These are phyloP conservation scores for Grapholita molesta DNA, from an alignment of 1,140 invertebrate genomes.

Conservation along the genomic window DNA sequence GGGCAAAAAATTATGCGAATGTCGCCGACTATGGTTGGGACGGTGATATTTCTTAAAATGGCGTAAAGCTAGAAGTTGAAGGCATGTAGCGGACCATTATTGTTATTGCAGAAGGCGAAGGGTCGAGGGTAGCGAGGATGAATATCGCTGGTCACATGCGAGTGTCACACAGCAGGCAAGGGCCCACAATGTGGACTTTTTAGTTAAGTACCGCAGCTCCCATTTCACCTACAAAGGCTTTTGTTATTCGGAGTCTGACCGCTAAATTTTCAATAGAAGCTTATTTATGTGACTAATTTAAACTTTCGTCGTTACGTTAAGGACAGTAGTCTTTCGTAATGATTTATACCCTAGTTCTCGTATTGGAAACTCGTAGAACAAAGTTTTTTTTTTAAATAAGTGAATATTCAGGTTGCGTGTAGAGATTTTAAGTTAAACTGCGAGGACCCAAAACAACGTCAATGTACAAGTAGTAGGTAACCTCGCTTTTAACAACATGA, in stretches of 20 bases:
- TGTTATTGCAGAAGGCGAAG: constrained; percentile 28
- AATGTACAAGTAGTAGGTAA: background rate
- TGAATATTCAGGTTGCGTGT: background rate
- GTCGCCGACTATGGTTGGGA: background rate
- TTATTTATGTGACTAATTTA: constrained; percentile 19
- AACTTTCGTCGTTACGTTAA: constrained; percentile 1
- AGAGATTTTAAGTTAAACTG: background rate
- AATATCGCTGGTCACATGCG: constrained; percentile 39
- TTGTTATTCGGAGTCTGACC: constrained; percentile 18
- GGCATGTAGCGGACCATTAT: constrained; percentile 32
- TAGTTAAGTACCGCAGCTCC: constrained; percentile 24
- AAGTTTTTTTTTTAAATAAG: background rate
- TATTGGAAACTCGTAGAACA: background rate
- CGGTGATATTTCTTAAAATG: constrained; percentile 18
- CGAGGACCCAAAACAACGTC: background rate
- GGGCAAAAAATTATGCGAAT: constrained; percentile 16
- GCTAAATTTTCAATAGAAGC: constrained; percentile 26
- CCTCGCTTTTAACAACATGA: background rate
- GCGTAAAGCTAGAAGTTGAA: constrained; percentile 34
- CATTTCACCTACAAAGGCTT: constrained; percentile 22
- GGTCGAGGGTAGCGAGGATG: constrained; percentile 30
- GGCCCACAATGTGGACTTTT: constrained; percentile 24
- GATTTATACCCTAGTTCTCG: background rate
- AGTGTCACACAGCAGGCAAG: constrained; percentile 28
- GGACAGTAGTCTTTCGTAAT: background rate